Base-by-base conservation (phyloP, 2,113 vertebrate species). In the Silurus asotus region DNA sequence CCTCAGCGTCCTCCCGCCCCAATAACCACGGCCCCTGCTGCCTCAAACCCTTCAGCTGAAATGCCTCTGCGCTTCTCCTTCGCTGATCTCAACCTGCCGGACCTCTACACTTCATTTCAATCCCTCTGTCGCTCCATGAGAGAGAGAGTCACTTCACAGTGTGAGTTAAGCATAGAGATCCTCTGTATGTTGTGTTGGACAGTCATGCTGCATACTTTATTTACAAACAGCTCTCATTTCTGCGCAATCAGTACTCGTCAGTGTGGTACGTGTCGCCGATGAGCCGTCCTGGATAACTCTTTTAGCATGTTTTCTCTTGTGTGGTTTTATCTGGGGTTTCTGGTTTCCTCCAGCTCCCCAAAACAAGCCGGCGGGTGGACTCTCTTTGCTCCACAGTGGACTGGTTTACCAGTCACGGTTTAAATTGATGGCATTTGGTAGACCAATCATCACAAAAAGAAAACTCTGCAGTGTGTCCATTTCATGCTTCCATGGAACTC, bases 81-180 rank as follows among this genome's bases (percentile, higher is more conserved):
- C 79, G 95, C 97, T 0, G 97, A 97, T 93, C 94, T 97, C 91
- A 97, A 96, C 91, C 94, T 98, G 80, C 97, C 97, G 67, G 97
- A 99, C 90, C 92, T 99, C 83, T 98, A 96, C 84, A 96, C 96
- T 86, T 99, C 98, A 84, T 99, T 99, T 94, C 97, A 97, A 88
- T 98, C 97, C 79, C 96, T 99, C 82, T 96, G 96, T 93, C 97
- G 95, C 92, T 97, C 96, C 15, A 96, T 99, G 95, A 95, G 96
- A 84, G 97, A 97, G 92, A 96, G 96, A 89, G 96, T 96, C 19
- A 94, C 96, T 58, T 97, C 97, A 15, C 96, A 97, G 90, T 96
- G 97, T 89, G 94, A 97, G 97, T 92, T 94, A 94, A 91, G 28
- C 85, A 25, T 48, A 6, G n/a, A 56, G 15, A 51, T 10, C 8